These are phyloP conservation scores for Xenus cinereus DNA, from an alignment of 2,113 vertebrate genomes.

Conservation along the genomic window DNA sequence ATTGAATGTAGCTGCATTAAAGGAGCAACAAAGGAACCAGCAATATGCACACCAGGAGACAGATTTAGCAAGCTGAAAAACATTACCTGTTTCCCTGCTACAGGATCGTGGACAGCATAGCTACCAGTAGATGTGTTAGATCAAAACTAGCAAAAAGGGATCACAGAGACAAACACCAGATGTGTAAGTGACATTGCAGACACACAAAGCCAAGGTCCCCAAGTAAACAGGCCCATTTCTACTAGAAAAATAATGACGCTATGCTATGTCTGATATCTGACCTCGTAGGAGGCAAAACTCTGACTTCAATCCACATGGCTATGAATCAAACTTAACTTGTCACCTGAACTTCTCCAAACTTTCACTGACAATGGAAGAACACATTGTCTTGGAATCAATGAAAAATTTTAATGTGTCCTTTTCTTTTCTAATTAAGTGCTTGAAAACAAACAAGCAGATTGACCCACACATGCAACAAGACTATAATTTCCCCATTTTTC, in stretches of 20 bases:
- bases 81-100: neutral
- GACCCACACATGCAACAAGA: neutral
- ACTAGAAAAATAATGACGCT: neutral
- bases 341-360: neutral
- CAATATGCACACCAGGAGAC: neutral
- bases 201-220: neutral
- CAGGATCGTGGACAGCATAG: neutral
- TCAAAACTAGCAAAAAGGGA: neutral
- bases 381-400: neutral
- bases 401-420: neutral
- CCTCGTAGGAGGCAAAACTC: neutral
- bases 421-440: neutral
- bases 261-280: neutral
- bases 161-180: neutral
- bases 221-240: neutral
- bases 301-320: neutral
- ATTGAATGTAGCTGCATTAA: neutral
- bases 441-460: neutral
- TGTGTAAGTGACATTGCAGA: neutral
- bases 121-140: neutral
- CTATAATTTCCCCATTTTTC: neutral
- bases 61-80: neutral
- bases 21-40: neutral
- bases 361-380: neutral
- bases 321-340: neutral